Percentiles rank a stretch among this genome's conserved stretches.
Evolutionary conservation across 2,113 vertebrate genomes (phyloP).

Genomic region (Passer domesticus): DNA sequence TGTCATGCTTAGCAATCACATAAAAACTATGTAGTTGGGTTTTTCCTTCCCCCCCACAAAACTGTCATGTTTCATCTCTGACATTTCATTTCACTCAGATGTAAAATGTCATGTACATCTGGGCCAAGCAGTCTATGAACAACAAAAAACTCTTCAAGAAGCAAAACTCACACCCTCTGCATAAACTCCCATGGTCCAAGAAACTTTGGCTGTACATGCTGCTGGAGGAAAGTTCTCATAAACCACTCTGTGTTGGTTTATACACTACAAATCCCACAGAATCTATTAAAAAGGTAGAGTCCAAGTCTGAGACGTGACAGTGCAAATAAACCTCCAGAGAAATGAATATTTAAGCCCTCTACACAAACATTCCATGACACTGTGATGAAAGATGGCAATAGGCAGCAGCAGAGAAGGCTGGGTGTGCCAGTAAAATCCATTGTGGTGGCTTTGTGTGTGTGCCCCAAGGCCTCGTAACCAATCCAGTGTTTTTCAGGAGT

Average conservation of each 20-base stretch:
- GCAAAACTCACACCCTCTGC: neutral
- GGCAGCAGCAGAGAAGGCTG: neutral
- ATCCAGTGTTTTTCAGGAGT: neutral
- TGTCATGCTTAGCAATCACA: neutral
- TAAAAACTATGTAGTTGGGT: neutral
- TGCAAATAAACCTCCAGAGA: neutral
- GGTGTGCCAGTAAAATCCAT: neutral
- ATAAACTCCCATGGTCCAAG: neutral
- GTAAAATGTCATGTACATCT: neutral
- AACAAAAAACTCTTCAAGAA: neutral
- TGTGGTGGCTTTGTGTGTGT: neutral
- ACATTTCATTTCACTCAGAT: neutral
- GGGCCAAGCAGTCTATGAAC: neutral
- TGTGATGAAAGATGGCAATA: neutral
- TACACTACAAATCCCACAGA: neutral
- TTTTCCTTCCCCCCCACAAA: neutral
- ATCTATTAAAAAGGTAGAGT: conserved; percentile 29
- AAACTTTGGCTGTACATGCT: neutral
- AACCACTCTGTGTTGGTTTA: neutral
- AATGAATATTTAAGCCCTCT: neutral
- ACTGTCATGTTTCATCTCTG: neutral
- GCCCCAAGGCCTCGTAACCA: neutral
- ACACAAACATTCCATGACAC: neutral
- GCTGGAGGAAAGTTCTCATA: neutral
- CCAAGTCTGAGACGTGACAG: neutral